Evolutionary conservation across 2,797 vertebrate genomes (phyloP), one percentile per base, ranked within the genome.

Genomic region (Danio kyathit): DNA sequence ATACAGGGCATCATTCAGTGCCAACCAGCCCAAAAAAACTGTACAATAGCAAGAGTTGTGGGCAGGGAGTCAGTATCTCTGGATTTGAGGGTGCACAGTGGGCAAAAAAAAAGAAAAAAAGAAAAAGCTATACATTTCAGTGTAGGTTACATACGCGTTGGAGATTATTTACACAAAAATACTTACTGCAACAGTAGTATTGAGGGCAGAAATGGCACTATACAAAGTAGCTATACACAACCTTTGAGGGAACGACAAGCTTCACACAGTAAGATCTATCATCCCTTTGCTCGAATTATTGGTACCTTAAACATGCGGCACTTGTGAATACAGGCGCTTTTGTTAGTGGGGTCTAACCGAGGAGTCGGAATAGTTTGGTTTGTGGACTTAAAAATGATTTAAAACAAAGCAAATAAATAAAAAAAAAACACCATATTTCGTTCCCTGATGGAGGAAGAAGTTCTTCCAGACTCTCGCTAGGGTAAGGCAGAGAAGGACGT

Each of bases 201-300:
- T 59, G 38, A 69, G 74, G 72, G 69, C 70, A 57, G 79, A 86
- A 74, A 82, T 71, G 72, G 56, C 82, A 73, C 59, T 78, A 79
- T 63, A 78, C 75, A 78, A 57, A 65, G 79, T 61, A 73, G 65
- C 81, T 71, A 83, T 76, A 69, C 65, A 76, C 56, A 81, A 81
- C 48, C 41, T 12, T 64, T 17, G 21, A 73, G 74, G 72, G 74
- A 83, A 69, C 21, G 16, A 29, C 3, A 29, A 74, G 56, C 59
- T 54, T 75, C 70, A 60, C 75, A 76, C 21, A 69, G 41, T 38
- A 38, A 82, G 41, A 73, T 76, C 74, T 60, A 79, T 84, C 86
- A 79, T 84, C 86, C 84, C 75, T 86, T 87, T 44, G 40, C 43
- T 75, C 76, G 2, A 60, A 67, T 41, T 66, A 84, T 19, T 76